Base-by-base conservation (phyloP, 1,140 invertebrate genomes). In the Drosophila gunungcola region DNA sequence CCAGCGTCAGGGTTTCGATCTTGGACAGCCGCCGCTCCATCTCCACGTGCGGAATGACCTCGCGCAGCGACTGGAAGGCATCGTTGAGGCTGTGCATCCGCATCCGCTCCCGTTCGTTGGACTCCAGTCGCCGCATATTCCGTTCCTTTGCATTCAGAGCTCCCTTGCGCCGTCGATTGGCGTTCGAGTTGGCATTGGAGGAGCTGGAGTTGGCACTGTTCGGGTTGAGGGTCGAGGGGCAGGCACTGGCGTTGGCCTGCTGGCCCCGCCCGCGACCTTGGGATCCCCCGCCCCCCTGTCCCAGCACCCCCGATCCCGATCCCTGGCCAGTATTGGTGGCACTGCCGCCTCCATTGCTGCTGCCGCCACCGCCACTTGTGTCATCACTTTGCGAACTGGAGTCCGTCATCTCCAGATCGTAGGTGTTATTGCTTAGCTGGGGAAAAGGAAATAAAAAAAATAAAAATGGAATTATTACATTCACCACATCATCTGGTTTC, bases 51-150 rank as follows among this genome's bases (percentile, higher is more conserved):
- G 97, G 97, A 82, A 97, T 97, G 5, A 97, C 97, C 93, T 97
- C 96, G 61, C 97, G 94, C 41, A 98, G 93, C 89, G 95, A 96
- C 94, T 96, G 93, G 91, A 97, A 98, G 5, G 97, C 97, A 91
- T 97, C 97, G 90, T 97, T 97, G 55, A 97, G 94, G 45, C 95
- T 96, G 92, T 97, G 97, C 97, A 98, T 98, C 78, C 97, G 94
- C 95, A 97, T 96, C 74, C 97, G 93, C 92, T 98, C 97, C 65
- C 97, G 93, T 91, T 98, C 97, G 92, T 98, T 98, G 82, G 96
- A 97, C 92, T 97, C 97, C 46, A 97, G 93, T 46, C 97, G 94
- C 29, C 97, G 94, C 21, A 97, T 90, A 91, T 97, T 97, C 69
- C 96, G 93, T 85, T 98, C 97, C 36, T 96, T 93, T 10, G 96